These are phyloP conservation scores for Carassius carassius DNA, from an alignment of 2,113 vertebrate species.

Conservation along the genomic window DNA sequence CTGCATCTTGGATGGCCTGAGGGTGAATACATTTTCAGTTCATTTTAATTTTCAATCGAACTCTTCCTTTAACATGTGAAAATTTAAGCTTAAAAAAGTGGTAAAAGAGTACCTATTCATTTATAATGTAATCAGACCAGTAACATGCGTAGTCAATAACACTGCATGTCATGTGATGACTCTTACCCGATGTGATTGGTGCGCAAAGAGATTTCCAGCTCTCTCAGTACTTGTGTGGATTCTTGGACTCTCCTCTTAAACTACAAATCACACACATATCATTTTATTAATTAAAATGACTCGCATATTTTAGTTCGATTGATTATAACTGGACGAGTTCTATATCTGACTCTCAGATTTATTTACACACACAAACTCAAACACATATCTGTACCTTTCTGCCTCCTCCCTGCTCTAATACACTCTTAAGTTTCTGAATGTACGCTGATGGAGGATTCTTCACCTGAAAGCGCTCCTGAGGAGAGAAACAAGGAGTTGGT, in stretches of 20 bases:
- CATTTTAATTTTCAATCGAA: too few species aligned
- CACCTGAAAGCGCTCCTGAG: slow-evolving; percentile 91
- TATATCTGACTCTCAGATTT: neutral
- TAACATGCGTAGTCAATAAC: neutral
- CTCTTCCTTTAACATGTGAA: neutral
- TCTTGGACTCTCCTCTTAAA: slow-evolving; percentile 85
- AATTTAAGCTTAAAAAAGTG: neutral
- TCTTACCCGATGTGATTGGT: slow-evolving; percentile 95
- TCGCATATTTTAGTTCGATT: neutral
- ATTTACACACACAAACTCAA: neutral
- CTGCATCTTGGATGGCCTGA: too few species aligned
- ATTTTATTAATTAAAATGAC: slow-evolving; percentile 19
- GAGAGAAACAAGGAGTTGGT: neutral
- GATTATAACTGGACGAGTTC: neutral
- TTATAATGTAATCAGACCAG: neutral
- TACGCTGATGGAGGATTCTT: slow-evolving; percentile 90
- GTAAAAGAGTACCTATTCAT: neutral
- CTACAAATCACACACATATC: slow-evolving; percentile 54
- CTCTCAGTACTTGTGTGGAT: slow-evolving; percentile 88
- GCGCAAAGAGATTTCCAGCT: slow-evolving; percentile 93
- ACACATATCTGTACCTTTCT: slow-evolving; percentile 77
- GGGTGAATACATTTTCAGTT: too few species aligned
- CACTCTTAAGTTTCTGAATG: slow-evolving; percentile 88
- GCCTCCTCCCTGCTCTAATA: slow-evolving; percentile 84
- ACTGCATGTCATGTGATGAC: neutral